Base-by-base conservation (phyloP, 1,140 invertebrate genomes). In the Drosophila leontia region DNA sequence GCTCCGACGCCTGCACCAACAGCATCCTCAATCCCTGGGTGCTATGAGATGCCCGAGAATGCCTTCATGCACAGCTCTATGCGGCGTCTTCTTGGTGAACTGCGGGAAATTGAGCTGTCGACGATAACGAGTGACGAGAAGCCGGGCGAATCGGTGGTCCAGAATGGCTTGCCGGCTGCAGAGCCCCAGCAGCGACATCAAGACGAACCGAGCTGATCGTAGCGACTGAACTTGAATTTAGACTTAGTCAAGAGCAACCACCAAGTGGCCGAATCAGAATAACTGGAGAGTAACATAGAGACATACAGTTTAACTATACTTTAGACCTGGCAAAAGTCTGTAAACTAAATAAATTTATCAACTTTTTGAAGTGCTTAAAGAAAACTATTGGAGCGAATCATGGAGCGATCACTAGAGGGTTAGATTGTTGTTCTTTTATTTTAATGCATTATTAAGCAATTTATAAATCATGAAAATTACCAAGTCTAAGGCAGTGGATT, bases 21-120 rank as follows among this genome's bases (percentile, higher is more conserved):
- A 7, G 32, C 39, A 7, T 7, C 39, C 1, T 7, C 29, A 17
- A 23, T 39, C n/a, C 12, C 17, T 9, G 61, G 45, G 23, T 55
- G 71, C 13, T 92, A 92, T 39, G 82, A 91, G 53, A 51, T 82
- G 61, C 91, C 91, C 1, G 91, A 92, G 15, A 92, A 82, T 64
- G 84, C 84, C 19, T 84, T 92, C 34, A 92, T 91, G 85, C 69
- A 78, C 58, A 90, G 45, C 41, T 85, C 80, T 15, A 90, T 90
- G 29, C 67, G 72, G 3, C 81, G 79, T 13, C 57, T 92, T n/a
- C 60, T 92, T 0, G 91, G 91, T 7, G 72, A 80, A 56, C 44
- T 62, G 3, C 78, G 83, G 2, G 91, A 92, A 58, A 87, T 92
- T 23, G 91, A 92, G 78, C 34, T 92, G 48, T 84, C 85, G 1